Conservation (phyloP, 2,113 vertebrate genomes). For the Calypte anna region DNA sequence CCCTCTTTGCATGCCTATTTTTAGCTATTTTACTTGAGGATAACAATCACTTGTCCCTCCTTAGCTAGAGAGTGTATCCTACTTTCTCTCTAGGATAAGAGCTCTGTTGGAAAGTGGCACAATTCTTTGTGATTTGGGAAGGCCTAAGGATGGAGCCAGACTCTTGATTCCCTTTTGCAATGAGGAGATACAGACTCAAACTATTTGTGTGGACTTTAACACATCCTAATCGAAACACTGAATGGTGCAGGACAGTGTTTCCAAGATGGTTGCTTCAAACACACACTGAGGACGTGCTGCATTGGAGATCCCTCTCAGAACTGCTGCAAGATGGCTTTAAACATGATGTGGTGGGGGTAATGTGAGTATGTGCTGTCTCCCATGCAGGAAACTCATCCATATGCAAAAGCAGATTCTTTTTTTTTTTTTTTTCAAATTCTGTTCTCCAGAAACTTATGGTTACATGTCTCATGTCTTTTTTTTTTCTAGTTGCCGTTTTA, state of each 20-base stretch:
- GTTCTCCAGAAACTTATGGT: neutral
- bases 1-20: neutral
- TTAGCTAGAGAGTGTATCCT: neutral
- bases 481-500: neutral
- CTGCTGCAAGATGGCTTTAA: neutral
- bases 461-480: neutral
- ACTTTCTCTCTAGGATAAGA: neutral
- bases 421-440: neutral
- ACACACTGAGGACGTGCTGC: rapidly evolving
- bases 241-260: neutral
- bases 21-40: neutral
- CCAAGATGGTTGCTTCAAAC: neutral
- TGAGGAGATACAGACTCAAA: neutral
- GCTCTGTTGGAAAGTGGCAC: neutral
- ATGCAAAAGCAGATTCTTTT: neutral
- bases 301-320: neutral
- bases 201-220: neutral
- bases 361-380: rapidly evolving
- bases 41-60: neutral
- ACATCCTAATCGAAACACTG: neutral
- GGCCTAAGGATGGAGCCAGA: neutral
- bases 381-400: neutral
- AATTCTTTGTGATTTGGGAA: neutral
- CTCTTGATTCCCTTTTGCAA: neutral
- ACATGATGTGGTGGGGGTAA: neutral